phyloP scores from a whole-genome alignment of 2,113 vertebrate species.

The Dasyprocta punctata region DNA sequence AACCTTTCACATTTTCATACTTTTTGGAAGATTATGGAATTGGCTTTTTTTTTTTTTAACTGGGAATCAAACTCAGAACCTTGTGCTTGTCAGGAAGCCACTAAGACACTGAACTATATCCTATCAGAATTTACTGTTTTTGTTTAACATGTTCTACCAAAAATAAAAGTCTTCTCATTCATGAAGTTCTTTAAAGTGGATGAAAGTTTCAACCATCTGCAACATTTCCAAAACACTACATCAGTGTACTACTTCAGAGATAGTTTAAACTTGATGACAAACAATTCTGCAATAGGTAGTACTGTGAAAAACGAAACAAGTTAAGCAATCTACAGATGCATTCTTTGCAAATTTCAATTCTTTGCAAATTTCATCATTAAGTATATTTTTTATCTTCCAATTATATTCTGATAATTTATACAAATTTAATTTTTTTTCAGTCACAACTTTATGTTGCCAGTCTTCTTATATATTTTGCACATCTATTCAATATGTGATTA shows the following conservation, averaged over 20 bases:
- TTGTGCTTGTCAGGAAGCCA: too few species aligned
- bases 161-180: neutral
- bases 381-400: neutral
- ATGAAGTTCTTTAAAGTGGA: neutral
- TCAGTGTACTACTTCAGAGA: neutral
- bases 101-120: too few species aligned
- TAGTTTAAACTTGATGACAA: neutral
- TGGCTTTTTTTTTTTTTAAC: neutral
- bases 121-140: neutral
- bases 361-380: neutral
- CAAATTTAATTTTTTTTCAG: neutral
- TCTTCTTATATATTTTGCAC: neutral
- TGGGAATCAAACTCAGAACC: too few species aligned
- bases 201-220: neutral
- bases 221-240: neutral
- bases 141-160: neutral
- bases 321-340: neutral
- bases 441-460: neutral
- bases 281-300: neutral
- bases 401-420: neutral
- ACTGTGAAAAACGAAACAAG: neutral
- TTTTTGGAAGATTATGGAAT: neutral
- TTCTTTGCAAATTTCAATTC: neutral
- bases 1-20: neutral
- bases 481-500: neutral